These are phyloP conservation scores for Spea hammondii DNA, from an alignment of 2,797 vertebrate genomes.

Conservation along the genomic window DNA sequence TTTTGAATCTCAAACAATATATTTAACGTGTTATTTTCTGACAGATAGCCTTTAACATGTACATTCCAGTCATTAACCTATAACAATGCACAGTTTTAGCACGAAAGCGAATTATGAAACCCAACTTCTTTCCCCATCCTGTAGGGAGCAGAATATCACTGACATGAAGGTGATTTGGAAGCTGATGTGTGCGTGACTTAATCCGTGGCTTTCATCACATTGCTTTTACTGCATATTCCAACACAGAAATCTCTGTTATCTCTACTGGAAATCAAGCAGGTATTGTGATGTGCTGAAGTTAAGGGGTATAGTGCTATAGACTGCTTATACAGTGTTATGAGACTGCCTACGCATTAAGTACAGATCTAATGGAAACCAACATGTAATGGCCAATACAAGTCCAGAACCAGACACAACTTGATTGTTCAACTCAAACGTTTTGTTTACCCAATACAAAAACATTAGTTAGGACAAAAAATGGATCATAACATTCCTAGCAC, in stretches of 20 bases:
- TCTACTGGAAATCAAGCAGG: background rate
- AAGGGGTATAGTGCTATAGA: background rate
- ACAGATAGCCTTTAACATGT: too few species aligned
- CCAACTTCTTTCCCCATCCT: background rate
- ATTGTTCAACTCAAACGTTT: background rate
- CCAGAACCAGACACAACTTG: background rate
- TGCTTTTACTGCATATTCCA: constrained; percentile 7
- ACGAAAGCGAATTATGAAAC: background rate
- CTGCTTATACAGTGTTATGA: background rate
- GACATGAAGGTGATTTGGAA: background rate
- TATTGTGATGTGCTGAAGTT: constrained; percentile 2
- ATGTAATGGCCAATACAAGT: background rate
- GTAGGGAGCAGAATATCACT: background rate
- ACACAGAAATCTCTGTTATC: background rate
- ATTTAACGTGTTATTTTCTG: too few species aligned
- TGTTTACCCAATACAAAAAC: background rate
- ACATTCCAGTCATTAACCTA: too few species aligned
- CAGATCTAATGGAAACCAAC: background rate
- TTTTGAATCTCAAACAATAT: too few species aligned
- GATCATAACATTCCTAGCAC: too few species aligned
- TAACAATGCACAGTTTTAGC: too few species aligned
- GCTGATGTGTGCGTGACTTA: background rate
- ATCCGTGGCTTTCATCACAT: background rate
- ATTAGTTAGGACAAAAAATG: too few species aligned
- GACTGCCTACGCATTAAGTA: background rate